Conservation (phyloP, 1,140 invertebrate species). For the Luehdorfia chinensis region DNA sequence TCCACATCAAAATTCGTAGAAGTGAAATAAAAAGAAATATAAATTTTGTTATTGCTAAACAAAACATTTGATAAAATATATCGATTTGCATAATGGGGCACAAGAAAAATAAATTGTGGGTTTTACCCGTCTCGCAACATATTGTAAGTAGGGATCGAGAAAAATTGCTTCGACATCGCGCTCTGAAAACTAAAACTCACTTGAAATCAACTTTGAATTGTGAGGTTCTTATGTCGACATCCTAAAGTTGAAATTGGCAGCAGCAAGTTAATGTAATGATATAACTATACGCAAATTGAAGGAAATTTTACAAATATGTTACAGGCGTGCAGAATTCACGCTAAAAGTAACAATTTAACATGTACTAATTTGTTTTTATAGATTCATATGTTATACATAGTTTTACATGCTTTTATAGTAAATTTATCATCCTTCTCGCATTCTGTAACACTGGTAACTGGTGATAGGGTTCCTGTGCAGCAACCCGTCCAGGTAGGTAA, state of each 20-base stretch:
- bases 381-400: no score
- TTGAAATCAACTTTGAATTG: neutral
- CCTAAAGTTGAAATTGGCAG: neutral
- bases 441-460: no score
- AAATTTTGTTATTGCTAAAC: no score
- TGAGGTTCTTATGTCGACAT: neutral
- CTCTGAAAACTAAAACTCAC: neutral
- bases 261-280: neutral
- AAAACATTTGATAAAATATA: no score
- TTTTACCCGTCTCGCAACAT: constrained; percentile 48
- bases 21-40: no score
- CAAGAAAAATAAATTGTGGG: constrained; percentile 50
- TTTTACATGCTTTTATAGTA: no score
- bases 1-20: no score
- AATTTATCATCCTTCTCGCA: no score
- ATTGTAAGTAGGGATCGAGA: constrained; percentile 56
- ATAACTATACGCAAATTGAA: neutral
- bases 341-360: no score
- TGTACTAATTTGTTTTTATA: no score
- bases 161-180: constrained; percentile 51
- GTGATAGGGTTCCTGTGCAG: no score
- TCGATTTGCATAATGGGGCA: constrained; percentile 52
- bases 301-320: neutral
- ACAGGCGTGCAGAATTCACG: neutral
- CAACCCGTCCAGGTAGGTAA: no score